Base-by-base conservation (phyloP, 2,797 vertebrate genomes). In the Mormyrus hasselquistii region DNA sequence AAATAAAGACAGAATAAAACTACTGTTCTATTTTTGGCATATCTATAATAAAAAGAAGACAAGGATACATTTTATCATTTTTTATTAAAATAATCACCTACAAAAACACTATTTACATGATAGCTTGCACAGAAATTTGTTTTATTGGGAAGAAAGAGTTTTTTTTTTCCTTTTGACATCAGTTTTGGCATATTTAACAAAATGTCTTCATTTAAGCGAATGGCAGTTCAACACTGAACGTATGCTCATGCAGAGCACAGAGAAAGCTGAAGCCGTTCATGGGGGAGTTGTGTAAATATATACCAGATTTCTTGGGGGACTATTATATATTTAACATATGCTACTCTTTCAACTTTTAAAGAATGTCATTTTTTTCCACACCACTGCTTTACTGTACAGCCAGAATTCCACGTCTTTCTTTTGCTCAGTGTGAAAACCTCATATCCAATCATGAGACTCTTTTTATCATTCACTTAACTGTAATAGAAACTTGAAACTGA, bases 61-160 rank as follows among this genome's bases (percentile, higher is more conserved):
- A 86, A 55, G 29, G 19, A 14, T 16, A 86, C 10, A 57, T 55
- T 96, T 93, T 90, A 93, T 89, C 89, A 93, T 96, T 96, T 96
- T 96, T 96, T 96, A 96, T 95, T 96, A 96, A 96, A 96, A 96
- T 96, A 96, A 94, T 95, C 94, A 96, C 95, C 95, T 96, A 96
- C 94, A 96, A 96, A 96, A 93, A 95, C 93, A 92, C 94, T 96
- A 96, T 96, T 93, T 96, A 96, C 96, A 96, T 89, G 91, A 90
- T 90, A 94, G 93, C 92, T 90, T 93, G 93, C 94, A 93, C 90
- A 89, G 90, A 94, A 88, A 91, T 91, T 92, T 89, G 91, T 92
- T 94, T 93, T 91, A 93, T 92, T 94, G 91, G 87, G 87, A 90
- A 79, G 9, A 82, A 79, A 25, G 8, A 14, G 9, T 41, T 65